Evolutionary conservation across 1,140 invertebrate species (phyloP).

Genomic region (Drosophila lacertosa): DNA sequence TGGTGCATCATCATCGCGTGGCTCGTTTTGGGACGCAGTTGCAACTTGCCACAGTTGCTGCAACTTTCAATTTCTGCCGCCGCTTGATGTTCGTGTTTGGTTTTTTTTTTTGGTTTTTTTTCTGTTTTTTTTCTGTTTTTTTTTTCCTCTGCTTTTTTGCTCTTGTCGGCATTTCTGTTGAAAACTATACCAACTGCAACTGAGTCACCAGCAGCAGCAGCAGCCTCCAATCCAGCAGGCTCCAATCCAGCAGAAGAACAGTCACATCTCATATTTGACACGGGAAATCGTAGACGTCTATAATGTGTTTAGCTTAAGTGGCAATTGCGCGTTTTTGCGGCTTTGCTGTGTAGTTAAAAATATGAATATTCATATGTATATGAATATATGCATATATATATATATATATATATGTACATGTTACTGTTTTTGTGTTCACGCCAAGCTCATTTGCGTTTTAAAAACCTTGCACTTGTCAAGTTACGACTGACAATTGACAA

Average conservation of each 20-base stretch:
- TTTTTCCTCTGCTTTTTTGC: background rate
- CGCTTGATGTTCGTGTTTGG: background rate
- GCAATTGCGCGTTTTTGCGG: conserved; percentile 51
- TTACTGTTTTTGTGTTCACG: background rate
- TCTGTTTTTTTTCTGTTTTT: background rate
- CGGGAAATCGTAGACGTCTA: conserved; percentile 37
- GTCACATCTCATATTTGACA: conserved; percentile 43
- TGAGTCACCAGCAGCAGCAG: conserved; percentile 34
- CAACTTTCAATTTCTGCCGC: conserved; percentile 48
- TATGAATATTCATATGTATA: conserved; percentile 19
- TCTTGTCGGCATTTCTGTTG: conserved; percentile 35
- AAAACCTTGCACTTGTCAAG: conserved; percentile 70
- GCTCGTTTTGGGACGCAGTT: background rate
- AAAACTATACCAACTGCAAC: conserved; percentile 36
- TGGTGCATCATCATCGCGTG: conserved; percentile 35
- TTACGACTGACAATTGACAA: conserved; percentile 49
- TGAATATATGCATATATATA: conserved; percentile 24
- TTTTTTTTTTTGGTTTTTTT: background rate
- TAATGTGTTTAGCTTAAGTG: conserved; percentile 27
- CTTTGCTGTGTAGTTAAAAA: conserved; percentile 16
- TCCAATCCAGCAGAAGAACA: background rate
- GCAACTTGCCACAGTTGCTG: conserved; percentile 27
- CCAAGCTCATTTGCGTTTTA: conserved; percentile 70
- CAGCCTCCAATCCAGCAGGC: conserved; percentile 5
- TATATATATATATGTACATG: background rate